Evolutionary conservation across 1,140 invertebrate genomes (phyloP).

Genomic region (Melanaphis sacchari): DNA sequence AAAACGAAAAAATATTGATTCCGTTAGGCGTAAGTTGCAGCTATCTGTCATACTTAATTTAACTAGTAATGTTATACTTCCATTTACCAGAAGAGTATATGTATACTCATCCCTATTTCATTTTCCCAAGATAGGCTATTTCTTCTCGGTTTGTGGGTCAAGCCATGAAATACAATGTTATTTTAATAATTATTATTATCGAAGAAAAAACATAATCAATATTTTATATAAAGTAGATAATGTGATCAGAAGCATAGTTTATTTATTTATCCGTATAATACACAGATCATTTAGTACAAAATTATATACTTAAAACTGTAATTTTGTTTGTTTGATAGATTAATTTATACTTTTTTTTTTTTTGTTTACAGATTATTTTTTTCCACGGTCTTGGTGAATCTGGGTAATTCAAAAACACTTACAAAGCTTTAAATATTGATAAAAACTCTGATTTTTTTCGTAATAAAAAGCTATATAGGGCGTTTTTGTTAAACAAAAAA

Average conservation of each 20-base stretch:
- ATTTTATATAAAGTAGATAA: neutral
- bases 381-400: constrained; percentile 37
- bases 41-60: neutral
- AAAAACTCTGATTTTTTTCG: neutral
- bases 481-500: neutral
- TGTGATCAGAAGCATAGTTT: neutral
- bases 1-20: neutral
- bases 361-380: constrained; percentile 34
- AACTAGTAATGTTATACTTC: neutral
- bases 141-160: neutral
- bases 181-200: neutral
- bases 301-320: neutral
- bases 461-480: neutral
- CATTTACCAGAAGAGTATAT: neutral
- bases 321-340: neutral
- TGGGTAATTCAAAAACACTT: constrained; percentile 23
- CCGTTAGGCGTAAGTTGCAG: neutral
- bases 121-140: neutral
- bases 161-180: neutral
- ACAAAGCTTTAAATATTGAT: neutral
- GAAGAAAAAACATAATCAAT: neutral
- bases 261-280: neutral
- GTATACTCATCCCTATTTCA: neutral
- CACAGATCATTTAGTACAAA: neutral
- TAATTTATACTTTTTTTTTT: neutral